phyloP scores from a whole-genome alignment of 2,888 invertebrate species.

The Aspidapion aeneum region DNA sequence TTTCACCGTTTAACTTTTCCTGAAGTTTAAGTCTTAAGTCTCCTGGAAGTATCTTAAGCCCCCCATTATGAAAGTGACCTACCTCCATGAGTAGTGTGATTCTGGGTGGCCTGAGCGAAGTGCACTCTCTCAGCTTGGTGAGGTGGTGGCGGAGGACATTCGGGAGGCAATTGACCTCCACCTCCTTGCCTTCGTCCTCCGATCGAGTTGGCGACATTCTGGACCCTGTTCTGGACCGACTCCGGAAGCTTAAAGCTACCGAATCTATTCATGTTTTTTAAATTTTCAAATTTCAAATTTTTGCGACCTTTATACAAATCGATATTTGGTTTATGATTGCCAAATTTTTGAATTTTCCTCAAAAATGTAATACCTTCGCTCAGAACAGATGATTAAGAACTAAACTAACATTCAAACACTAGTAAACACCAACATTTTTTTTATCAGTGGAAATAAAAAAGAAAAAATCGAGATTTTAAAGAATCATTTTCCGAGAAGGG shows the following conservation, averaged over 20 bases:
- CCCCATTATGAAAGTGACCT: too few relatives aligned
- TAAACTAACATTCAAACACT: not conserved
- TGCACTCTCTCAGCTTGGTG: slow-evolving; percentile 21
- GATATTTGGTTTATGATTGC: not conserved
- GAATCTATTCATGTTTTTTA: slow-evolving; percentile 58
- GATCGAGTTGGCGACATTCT: slow-evolving; percentile 82
- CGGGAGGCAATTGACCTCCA: slow-evolving; percentile 65
- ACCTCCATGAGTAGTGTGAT: slow-evolving; percentile 33
- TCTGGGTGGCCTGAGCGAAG: slow-evolving; percentile 36
- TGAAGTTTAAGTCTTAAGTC: too few relatives aligned
- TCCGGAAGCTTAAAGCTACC: slow-evolving; percentile 67
- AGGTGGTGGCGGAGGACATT: slow-evolving; percentile 36
- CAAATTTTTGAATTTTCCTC: not conserved
- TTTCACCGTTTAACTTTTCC: too few relatives aligned
- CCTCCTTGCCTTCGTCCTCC: slow-evolving; percentile 54
- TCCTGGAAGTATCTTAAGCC: too few relatives aligned
- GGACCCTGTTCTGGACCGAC: slow-evolving; percentile 58
- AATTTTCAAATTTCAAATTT: slow-evolving; percentile 6
- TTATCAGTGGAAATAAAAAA: not conserved
- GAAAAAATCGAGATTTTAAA: not conserved
- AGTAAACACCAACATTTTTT: not conserved
- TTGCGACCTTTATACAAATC: not conserved
- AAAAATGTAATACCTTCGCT: not conserved
- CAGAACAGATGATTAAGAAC: not conserved
- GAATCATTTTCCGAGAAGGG: not conserved